These are phyloP conservation scores for Oenanthe oenanthe DNA, from an alignment of 2,113 vertebrate species.

Conservation along the genomic window DNA sequence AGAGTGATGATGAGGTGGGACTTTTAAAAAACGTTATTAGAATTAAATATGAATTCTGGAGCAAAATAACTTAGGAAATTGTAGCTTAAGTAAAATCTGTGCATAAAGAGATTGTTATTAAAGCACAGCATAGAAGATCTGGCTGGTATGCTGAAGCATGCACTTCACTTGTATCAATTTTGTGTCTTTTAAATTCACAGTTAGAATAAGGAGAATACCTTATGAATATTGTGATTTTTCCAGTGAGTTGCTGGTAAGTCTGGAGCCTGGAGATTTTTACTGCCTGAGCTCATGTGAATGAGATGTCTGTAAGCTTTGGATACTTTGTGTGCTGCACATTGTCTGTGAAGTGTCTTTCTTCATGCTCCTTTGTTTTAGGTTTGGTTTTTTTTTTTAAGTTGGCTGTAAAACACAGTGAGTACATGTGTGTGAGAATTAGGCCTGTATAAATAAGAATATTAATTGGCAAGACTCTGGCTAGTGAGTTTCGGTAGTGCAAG, in stretches of 20 bases:
- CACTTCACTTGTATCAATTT: not conserved
- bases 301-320: not conserved
- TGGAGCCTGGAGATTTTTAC: not conserved
- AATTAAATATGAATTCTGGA: not conserved
- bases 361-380: no score
- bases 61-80: not conserved
- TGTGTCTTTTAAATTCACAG: not conserved
- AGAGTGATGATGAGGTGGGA: not conserved
- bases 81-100: not conserved
- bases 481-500: not conserved
- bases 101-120: not conserved
- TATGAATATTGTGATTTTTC: not conserved
- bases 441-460: not conserved
- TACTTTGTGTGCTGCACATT: not conserved
- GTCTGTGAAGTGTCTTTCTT: not conserved
- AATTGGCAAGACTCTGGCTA: not conserved
- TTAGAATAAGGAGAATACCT: not conserved
- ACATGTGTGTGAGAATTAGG: not conserved
- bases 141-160: not conserved
- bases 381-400: not conserved
- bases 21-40: not conserved
- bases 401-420: not conserved
- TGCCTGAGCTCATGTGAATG: not conserved
- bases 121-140: not conserved
- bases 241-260: not conserved